These are phyloP conservation scores for Capromys pilorides DNA, from an alignment of 2,797 vertebrate species.

Conservation along the genomic window DNA sequence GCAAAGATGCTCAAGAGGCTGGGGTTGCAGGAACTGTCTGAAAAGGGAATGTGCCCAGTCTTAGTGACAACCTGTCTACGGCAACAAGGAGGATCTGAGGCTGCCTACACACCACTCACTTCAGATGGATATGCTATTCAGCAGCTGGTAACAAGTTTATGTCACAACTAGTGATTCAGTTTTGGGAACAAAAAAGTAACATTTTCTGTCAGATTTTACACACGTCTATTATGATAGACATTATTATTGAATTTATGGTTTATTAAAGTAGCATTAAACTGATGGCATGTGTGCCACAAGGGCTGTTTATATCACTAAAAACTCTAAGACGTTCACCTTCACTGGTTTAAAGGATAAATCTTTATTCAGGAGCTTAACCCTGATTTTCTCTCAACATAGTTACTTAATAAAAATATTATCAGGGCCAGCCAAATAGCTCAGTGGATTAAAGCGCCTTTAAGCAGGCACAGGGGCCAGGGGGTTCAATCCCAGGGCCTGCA, in stretches of 20 bases:
- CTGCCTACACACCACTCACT: not conserved
- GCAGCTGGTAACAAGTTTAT: not conserved
- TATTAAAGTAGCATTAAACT: not conserved
- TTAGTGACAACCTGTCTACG: not conserved
- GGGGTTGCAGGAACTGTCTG: conserved; percentile 94
- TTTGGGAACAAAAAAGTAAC: not conserved
- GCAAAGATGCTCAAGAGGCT: conserved; percentile 91
- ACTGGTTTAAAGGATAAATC: not conserved
- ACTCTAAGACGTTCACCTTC: not conserved
- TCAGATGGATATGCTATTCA: not conserved
- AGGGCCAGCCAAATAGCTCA: too few relatives aligned
- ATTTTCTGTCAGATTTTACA: conserved; percentile 18
- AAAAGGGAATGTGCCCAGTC: conserved; percentile 40
- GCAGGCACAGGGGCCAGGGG: too few relatives aligned
- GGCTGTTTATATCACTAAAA: not conserved
- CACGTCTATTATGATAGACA: not conserved
- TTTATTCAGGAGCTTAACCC: not conserved
- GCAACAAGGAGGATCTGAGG: not conserved
- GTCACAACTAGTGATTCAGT: not conserved
- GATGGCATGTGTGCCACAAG: not conserved
- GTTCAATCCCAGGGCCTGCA: too few relatives aligned
- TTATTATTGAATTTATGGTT: conserved; percentile 24
- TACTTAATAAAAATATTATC: not conserved
- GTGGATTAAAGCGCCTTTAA: too few relatives aligned
- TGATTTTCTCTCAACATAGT: not conserved